phyloP scores from a whole-genome alignment of 1,140 invertebrate species.

The Polypedilum vanderplanki region DNA sequence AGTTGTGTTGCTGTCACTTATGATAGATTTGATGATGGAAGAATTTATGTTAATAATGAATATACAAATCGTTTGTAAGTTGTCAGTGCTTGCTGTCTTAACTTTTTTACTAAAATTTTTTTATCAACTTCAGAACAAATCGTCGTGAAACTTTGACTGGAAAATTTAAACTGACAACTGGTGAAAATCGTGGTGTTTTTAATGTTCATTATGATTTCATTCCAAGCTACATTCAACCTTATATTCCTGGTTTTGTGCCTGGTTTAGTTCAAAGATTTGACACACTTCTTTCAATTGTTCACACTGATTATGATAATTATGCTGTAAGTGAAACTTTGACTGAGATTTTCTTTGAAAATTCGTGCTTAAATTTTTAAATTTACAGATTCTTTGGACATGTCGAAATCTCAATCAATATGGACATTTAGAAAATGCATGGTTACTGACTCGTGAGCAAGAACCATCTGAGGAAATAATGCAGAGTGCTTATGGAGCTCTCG shows the following conservation, averaged over 20 bases:
- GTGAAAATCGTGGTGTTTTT: constrained; percentile 60
- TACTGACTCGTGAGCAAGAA: constrained; percentile 59
- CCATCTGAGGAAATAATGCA: constrained; percentile 54
- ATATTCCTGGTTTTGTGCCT: constrained; percentile 36
- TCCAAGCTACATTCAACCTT: constrained; percentile 40
- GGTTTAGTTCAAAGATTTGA: constrained; percentile 49
- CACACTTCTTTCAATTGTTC: constrained; percentile 60
- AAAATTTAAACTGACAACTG: constrained; percentile 54
- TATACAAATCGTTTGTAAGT: constrained; percentile 68
- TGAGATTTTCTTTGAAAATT: no score
- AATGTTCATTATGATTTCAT: constrained; percentile 61
- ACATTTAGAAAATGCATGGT: constrained; percentile 53
- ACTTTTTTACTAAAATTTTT: background rate
- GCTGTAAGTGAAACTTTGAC: constrained; percentile 43
- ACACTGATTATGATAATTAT: constrained; percentile 67
- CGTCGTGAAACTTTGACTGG: constrained; percentile 65
- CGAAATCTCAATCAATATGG: constrained; percentile 54
- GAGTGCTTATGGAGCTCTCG: constrained; percentile 62
- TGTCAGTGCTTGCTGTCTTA: constrained; percentile 25
- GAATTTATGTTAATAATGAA: constrained; percentile 62
- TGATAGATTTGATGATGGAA: constrained; percentile 59
- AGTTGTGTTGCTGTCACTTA: constrained; percentile 72
- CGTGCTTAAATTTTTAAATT: no score
- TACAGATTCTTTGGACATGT: constrained; percentile 61
- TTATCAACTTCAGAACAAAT: constrained; percentile 47